Conservation (phyloP, 2,113 vertebrate species). For the Psettodes erumei region DNA sequence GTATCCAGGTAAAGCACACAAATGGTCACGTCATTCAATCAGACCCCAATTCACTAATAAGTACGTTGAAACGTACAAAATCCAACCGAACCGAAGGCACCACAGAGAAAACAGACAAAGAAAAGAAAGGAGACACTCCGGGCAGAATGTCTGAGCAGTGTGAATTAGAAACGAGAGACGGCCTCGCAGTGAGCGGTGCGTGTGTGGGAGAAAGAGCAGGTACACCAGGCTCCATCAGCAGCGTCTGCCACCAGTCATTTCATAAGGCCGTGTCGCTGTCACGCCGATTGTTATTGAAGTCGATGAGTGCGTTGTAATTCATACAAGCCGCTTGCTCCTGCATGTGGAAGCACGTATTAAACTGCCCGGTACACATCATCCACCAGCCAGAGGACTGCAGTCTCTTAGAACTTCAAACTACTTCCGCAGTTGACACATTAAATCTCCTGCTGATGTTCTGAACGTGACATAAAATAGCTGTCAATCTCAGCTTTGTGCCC, state of each 20-base stretch:
- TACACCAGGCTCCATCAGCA: constrained; percentile 6
- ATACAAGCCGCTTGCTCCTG: neutral
- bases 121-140: constrained; percentile 22
- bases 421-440: constrained; percentile 1
- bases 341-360: constrained; percentile 35
- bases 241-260: constrained; percentile 19
- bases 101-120: neutral
- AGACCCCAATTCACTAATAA: no score
- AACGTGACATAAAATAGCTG: neutral
- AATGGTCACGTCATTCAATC: neutral
- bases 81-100: neutral
- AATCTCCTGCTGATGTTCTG: constrained; percentile 12
- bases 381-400: constrained; percentile 12
- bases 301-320: constrained; percentile 7
- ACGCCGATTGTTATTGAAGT: constrained; percentile 40
- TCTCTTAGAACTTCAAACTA: constrained; percentile 5
- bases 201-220: neutral
- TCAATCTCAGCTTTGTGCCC: neutral
- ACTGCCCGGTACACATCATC: neutral
- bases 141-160: constrained; percentile 28
- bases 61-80: neutral
- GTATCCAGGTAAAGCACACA: constrained; percentile 21
- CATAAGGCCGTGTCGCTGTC: constrained; percentile 6
- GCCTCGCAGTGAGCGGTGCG: constrained; percentile 8
- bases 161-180: constrained; percentile 44